phyloP scores from a whole-genome alignment of 2,888 invertebrate genomes.

The Andrena haemorrhoa region DNA sequence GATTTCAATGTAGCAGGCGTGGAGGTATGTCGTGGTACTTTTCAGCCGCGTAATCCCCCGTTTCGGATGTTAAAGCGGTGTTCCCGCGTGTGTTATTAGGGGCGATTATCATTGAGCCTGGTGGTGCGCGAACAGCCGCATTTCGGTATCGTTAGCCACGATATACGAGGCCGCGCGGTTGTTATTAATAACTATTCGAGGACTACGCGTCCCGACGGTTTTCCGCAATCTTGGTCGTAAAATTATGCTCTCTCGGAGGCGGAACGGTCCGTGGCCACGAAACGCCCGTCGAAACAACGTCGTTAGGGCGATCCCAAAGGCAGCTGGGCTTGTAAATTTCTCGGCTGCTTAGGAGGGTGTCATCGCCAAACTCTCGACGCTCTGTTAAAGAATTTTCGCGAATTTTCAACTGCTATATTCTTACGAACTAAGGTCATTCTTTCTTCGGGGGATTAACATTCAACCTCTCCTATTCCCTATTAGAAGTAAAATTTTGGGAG shows the following conservation, averaged over 20 bases:
- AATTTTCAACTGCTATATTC: too few relatives aligned
- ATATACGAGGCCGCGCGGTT: constrained; percentile 24
- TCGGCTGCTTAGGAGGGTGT: background rate
- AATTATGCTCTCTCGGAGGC: constrained; percentile 10
- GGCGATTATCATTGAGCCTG: constrained; percentile 45
- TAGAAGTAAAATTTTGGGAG: too few relatives aligned
- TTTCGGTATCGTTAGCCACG: constrained; percentile 40
- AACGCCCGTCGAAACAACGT: background rate
- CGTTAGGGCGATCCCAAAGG: background rate
- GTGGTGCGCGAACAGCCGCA: background rate
- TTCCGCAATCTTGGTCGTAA: constrained; percentile 16
- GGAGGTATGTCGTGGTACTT: constrained; percentile 29
- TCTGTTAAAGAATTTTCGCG: too few relatives aligned
- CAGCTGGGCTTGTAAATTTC: background rate
- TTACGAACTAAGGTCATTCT: too few relatives aligned
- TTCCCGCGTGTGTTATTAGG: constrained; percentile 46
- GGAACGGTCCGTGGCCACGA: background rate
- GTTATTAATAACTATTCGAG: constrained; percentile 49
- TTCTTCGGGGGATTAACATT: too few relatives aligned
- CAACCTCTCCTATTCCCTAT: too few relatives aligned
- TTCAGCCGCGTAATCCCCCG: constrained; percentile 33
- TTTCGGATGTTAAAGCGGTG: constrained; percentile 32
- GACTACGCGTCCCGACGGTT: constrained; percentile 14
- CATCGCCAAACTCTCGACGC: too few relatives aligned
- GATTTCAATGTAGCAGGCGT: constrained; percentile 25